These are phyloP conservation scores for Tiphia femorata DNA, from an alignment of 2,888 invertebrate genomes.

Conservation along the genomic window DNA sequence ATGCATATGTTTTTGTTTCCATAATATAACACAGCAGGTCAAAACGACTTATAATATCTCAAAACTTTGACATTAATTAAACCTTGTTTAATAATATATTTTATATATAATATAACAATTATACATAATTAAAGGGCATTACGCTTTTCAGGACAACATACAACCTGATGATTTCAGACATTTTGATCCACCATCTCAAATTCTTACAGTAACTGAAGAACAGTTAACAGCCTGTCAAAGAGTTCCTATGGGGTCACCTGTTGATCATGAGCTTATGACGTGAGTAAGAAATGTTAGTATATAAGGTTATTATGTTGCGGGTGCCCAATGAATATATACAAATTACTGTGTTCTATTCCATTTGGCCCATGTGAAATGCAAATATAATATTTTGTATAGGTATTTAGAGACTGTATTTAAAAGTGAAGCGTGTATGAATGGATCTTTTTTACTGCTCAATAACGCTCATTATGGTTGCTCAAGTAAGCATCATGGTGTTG, in stretches of 20 bases:
- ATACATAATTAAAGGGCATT: neutral
- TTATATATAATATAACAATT: neutral
- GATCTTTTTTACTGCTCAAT: slow-evolving; percentile 82
- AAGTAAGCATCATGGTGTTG: slow-evolving; percentile 84
- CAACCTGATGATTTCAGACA: slow-evolving; percentile 77
- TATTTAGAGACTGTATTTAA: slow-evolving; percentile 88
- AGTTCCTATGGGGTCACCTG: slow-evolving; percentile 74
- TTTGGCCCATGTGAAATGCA: neutral
- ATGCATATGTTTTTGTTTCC: too few relatives aligned
- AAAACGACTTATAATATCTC: too few relatives aligned
- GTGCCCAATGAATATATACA: too few relatives aligned
- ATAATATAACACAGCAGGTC: too few relatives aligned
- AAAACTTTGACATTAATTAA: too few relatives aligned
- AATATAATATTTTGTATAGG: slow-evolving; percentile 32
- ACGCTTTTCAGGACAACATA: slow-evolving; percentile 62
- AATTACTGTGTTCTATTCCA: neutral
- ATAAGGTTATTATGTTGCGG: slow-evolving; percentile 2
- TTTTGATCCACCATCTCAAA: slow-evolving; percentile 74
- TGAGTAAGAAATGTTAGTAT: slow-evolving; percentile 50
- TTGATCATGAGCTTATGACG: slow-evolving; percentile 76
- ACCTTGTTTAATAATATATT: too few relatives aligned
- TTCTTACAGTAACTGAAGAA: slow-evolving; percentile 75
- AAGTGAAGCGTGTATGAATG: slow-evolving; percentile 88
- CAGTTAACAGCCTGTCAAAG: slow-evolving; percentile 74
- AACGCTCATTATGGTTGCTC: slow-evolving; percentile 84